These are phyloP conservation scores for Cyprinodon brontotheroides DNA, from an alignment of 2,113 vertebrate species.

Conservation along the genomic window DNA sequence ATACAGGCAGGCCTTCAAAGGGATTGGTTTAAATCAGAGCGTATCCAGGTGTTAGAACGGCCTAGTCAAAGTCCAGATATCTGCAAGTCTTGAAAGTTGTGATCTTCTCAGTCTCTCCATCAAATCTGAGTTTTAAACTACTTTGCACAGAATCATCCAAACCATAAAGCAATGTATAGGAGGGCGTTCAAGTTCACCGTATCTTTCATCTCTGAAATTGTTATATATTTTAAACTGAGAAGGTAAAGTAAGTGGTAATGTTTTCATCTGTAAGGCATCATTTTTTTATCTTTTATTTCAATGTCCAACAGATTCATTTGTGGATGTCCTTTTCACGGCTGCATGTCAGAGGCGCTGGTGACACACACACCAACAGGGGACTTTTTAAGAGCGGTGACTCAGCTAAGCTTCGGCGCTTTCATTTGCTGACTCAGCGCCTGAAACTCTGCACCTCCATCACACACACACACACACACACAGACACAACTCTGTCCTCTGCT, in stretches of 20 bases:
- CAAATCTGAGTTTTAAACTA: background rate
- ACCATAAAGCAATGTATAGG: too few relatives aligned
- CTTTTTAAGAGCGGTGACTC: conserved; percentile 62
- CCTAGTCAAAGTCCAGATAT: background rate
- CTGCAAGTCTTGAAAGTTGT: too few relatives aligned
- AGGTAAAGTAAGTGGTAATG: background rate
- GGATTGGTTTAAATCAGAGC: background rate
- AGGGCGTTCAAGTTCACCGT: too few relatives aligned
- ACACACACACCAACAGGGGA: conserved; percentile 28
- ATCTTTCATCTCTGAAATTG: too few relatives aligned
- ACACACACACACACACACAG: conserved; percentile 3
- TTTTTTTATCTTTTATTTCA: too few relatives aligned
- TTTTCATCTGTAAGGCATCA: background rate
- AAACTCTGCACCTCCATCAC: conserved; percentile 65
- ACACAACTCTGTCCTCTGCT: conserved; percentile 53
- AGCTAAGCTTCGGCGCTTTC: conserved; percentile 54
- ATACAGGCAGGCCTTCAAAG: background rate
- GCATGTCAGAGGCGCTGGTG: conserved; percentile 7
- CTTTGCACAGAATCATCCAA: background rate
- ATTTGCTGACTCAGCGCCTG: conserved; percentile 69
- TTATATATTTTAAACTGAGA: background rate
- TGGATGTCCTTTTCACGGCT: conserved; percentile 22
- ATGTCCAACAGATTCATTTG: background rate
- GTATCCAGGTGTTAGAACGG: background rate
- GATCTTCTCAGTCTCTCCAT: background rate